Percentiles rank a stretch among this genome's conserved stretches.
Conservation (phyloP, 2,888 invertebrate genomes). For the Pheosia tremula region DNA sequence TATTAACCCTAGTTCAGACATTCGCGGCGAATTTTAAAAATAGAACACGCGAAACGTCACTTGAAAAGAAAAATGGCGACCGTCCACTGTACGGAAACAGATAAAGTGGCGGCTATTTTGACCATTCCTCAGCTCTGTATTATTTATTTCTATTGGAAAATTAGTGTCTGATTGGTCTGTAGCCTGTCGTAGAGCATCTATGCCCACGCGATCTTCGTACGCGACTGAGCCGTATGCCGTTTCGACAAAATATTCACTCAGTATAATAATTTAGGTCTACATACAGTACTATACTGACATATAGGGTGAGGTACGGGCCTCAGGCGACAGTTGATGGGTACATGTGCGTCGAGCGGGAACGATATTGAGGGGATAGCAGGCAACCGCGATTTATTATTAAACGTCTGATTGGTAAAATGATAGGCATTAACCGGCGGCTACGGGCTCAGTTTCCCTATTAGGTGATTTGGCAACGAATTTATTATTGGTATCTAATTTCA, state of each 20-base stretch:
- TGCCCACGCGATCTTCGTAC: conserved; percentile 73
- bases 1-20: conserved; percentile 35
- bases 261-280: conserved; percentile 76
- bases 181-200: conserved; percentile 55
- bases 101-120: conserved; percentile 70
- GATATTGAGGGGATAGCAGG: conserved; percentile 48
- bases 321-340: conserved; percentile 55
- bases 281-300: conserved; percentile 39
- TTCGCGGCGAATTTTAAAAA: conserved; percentile 69
- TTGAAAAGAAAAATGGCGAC: conserved; percentile 58
- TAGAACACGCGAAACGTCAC: conserved; percentile 56
- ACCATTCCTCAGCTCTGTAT: conserved; percentile 63
- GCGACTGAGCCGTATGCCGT: conserved; percentile 67
- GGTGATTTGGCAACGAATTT: background rate
- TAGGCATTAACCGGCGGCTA: too few relatives aligned
- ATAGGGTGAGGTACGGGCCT: conserved; percentile 45
- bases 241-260: conserved; percentile 69
- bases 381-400: background rate
- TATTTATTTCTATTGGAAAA: conserved; percentile 82
- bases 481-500: too few relatives aligned
- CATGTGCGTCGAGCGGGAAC: conserved; percentile 49
- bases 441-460: background rate
- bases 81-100: conserved; percentile 55
- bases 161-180: conserved; percentile 71
- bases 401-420: background rate